Conservation (phyloP, 2,888 invertebrate genomes). For the Tipula confusa region DNA sequence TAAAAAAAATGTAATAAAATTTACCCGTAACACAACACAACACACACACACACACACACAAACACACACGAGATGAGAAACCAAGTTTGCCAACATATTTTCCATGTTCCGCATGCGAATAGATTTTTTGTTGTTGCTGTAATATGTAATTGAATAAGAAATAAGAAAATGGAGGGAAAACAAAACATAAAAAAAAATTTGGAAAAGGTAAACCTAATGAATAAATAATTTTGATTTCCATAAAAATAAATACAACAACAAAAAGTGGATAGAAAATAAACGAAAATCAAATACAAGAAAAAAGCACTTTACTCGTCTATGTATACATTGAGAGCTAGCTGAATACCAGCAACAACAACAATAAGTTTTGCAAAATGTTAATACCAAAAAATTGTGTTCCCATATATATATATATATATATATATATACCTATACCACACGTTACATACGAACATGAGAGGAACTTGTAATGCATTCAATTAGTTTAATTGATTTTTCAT, state of each 20-base stretch:
- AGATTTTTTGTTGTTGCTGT: too few relatives aligned
- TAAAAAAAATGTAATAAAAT: too few relatives aligned
- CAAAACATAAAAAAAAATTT: background rate
- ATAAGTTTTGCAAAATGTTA: background rate
- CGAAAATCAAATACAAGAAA: background rate
- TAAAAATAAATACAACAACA: conserved; percentile 16
- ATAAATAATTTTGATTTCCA: conserved; percentile 25
- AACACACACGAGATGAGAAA: background rate
- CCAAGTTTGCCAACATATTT: background rate
- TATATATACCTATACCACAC: background rate
- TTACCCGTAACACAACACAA: background rate
- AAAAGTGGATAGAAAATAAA: background rate
- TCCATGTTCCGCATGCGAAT: background rate
- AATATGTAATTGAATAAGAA: background rate
- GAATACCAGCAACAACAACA: background rate
- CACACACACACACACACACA: background rate
- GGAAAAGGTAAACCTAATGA: conserved; percentile 13
- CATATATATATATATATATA: too few relatives aligned
- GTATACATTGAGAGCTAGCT: background rate
- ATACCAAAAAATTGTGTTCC: background rate
- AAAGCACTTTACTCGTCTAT: background rate
- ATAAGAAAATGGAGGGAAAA: background rate
- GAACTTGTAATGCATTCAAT: background rate
- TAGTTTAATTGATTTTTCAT: conserved; percentile 3
- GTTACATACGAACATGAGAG: background rate